Conservation (phyloP, 1,140 invertebrate genomes). For the Bombus breviceps region DNA sequence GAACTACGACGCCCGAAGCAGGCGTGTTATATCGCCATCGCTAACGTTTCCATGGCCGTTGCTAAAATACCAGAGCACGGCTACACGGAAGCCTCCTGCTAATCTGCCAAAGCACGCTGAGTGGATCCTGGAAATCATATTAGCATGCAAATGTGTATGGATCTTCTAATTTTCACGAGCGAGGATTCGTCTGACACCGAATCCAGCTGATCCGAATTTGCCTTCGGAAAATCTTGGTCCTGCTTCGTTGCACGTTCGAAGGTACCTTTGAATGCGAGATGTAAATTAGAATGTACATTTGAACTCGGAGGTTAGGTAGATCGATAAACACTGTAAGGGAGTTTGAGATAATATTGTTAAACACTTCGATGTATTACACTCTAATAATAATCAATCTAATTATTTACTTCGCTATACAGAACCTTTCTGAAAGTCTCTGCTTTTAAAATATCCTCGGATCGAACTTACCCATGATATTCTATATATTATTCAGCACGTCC, state of each 20-base stretch:
- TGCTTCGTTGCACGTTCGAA: neutral
- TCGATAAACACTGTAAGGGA: neutral
- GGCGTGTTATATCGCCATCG: slow-evolving; percentile 32
- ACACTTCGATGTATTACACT: neutral
- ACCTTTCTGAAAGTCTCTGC: too few relatives aligned
- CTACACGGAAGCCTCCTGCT: neutral
- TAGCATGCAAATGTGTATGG: slow-evolving; percentile 33
- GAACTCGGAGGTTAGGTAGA: neutral
- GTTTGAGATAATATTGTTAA: neutral
- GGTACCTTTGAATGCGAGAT: neutral
- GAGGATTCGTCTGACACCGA: neutral
- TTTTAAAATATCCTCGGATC: too few relatives aligned
- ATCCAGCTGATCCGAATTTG: slow-evolving; percentile 17
- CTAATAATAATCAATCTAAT: neutral
- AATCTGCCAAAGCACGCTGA: slow-evolving; percentile 27
- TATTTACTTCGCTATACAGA: neutral
- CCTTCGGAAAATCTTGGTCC: neutral
- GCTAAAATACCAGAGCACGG: slow-evolving; percentile 9
- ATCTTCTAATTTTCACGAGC: slow-evolving; percentile 18
- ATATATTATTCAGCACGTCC: neutral
- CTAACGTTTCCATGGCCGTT: slow-evolving; percentile 40
- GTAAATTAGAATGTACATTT: neutral
- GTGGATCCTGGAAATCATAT: slow-evolving; percentile 36
- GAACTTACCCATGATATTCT: too few relatives aligned
- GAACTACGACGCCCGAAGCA: slow-evolving; percentile 30